These are phyloP conservation scores for Riptortus pedestris DNA, from an alignment of 1,140 invertebrate species.

Conservation along the genomic window DNA sequence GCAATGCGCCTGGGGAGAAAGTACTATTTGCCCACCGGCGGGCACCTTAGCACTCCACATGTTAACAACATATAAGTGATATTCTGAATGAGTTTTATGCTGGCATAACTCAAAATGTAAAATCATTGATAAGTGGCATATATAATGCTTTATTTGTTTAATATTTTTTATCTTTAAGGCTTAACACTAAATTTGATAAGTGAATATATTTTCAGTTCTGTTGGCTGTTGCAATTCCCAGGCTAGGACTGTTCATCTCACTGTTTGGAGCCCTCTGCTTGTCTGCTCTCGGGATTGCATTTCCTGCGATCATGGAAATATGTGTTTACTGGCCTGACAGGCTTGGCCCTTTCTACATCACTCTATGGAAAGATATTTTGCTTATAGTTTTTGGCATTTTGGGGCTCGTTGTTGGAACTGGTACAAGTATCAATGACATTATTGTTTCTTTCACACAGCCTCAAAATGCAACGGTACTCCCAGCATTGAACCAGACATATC, in stretches of 20 bases:
- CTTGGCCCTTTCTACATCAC: slow-evolving; percentile 39
- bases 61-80: no score
- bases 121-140: no score
- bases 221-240: slow-evolving; percentile 62
- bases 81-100: no score
- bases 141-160: no score
- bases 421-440: slow-evolving; percentile 51
- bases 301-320: slow-evolving; percentile 68
- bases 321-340: slow-evolving; percentile 45
- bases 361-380: slow-evolving; percentile 52
- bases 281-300: slow-evolving; percentile 71
- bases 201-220: slow-evolving; percentile 50
- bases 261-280: slow-evolving; percentile 71
- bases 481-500: neutral
- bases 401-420: slow-evolving; percentile 61
- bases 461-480: neutral
- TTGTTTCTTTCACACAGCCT: slow-evolving; percentile 34
- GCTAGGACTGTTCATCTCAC: slow-evolving; percentile 70
- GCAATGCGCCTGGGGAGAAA: no score
- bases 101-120: no score
- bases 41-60: no score
- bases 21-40: no score
- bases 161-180: neutral
- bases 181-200: no score
- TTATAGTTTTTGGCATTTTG: slow-evolving; percentile 55